These are phyloP conservation scores for Aphis craccivora DNA, from an alignment of 1,140 invertebrate genomes.

Conservation along the genomic window DNA sequence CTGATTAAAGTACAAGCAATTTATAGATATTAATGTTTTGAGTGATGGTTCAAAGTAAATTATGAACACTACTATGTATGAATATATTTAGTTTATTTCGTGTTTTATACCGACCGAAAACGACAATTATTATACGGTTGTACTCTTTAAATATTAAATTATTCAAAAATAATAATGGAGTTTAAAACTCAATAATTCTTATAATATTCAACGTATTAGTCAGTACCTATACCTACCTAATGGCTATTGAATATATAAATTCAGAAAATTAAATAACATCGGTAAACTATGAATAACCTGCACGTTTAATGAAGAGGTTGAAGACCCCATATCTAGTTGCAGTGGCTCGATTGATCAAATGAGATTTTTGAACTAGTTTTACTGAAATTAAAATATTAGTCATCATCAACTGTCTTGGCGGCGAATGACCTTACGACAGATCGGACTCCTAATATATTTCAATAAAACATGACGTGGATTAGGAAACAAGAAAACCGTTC, in stretches of 20 bases:
- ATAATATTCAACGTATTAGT: not conserved
- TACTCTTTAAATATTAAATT: not conserved
- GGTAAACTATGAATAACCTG: not conserved
- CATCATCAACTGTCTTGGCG: not conserved
- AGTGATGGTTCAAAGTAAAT: too few relatives aligned
- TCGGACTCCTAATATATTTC: not conserved
- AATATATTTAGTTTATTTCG: too few relatives aligned
- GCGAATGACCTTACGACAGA: not conserved
- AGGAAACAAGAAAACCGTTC: not conserved
- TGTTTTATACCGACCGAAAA: not conserved
- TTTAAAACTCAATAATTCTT: not conserved
- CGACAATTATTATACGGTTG: not conserved
- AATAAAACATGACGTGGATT: not conserved
- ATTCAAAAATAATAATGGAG: not conserved
- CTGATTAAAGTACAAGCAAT: too few relatives aligned
- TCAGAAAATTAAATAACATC: not conserved
- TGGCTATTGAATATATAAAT: not conserved
- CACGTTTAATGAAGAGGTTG: not conserved
- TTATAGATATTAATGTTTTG: too few relatives aligned
- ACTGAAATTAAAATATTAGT: not conserved
- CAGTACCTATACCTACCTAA: not conserved
- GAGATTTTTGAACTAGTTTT: conserved; percentile 4
- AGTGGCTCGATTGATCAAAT: not conserved
- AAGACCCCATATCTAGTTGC: not conserved
- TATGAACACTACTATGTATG: too few relatives aligned